phyloP scores from a whole-genome alignment of 2,113 vertebrate species.

The Empidonax traillii region DNA sequence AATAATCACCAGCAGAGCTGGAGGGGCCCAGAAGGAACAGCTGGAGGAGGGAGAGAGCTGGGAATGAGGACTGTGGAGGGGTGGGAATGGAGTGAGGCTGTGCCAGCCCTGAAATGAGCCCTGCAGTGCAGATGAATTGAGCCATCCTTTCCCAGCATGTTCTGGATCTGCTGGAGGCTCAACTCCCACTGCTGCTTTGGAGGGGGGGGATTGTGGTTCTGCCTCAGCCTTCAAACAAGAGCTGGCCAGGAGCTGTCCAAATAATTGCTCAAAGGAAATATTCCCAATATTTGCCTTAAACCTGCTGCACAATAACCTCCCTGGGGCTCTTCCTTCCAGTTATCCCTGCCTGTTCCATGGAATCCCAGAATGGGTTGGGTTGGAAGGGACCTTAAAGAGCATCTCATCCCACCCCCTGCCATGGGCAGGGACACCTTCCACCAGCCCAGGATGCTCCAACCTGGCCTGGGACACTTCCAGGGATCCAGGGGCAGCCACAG shows the following conservation, averaged over 20 bases:
- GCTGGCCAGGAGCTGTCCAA: background rate
- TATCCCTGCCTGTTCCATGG: rapidly evolving
- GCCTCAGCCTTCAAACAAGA: background rate
- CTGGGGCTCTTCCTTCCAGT: background rate
- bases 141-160: background rate
- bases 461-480: background rate
- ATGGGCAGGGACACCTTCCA: background rate
- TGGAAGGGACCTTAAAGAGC: too few species aligned
- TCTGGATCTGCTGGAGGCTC: background rate
- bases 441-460: background rate
- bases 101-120: background rate
- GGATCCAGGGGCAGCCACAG: background rate
- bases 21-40: background rate
- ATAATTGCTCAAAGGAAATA: background rate
- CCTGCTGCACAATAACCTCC: rapidly evolving
- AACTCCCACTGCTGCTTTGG: background rate
- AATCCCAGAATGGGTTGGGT: background rate
- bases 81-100: background rate
- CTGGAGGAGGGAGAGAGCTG: background rate
- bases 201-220: background rate
- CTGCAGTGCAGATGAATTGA: background rate
- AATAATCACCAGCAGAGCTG: background rate
- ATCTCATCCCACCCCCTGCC: background rate
- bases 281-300: background rate
- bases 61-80: background rate